phyloP scores from a whole-genome alignment of 2,888 invertebrate species.

The Drosophila nigritarsus region DNA sequence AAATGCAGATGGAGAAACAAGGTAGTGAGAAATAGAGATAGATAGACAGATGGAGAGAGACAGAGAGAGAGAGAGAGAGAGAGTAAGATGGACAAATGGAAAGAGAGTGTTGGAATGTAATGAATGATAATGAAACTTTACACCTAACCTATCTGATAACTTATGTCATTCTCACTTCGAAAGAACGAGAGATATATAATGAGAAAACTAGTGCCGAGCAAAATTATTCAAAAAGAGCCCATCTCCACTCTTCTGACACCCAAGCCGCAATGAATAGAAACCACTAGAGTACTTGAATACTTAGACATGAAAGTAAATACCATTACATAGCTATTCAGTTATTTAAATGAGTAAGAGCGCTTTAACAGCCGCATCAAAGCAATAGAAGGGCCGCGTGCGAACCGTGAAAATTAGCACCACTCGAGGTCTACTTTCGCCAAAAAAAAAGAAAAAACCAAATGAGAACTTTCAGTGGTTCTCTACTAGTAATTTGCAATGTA shows the following conservation, averaged over 20 bases:
- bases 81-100: not conserved
- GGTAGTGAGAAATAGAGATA: not conserved
- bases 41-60: not conserved
- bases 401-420: conserved; percentile 25
- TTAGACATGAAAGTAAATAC: conserved; percentile 15
- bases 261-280: conserved; percentile 14
- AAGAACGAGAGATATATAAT: not conserved
- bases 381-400: conserved; percentile 22
- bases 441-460: conserved; percentile 11
- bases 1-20: not conserved
- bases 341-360: conserved; percentile 42
- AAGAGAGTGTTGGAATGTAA: not conserved
- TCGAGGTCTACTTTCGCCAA: conserved; percentile 4
- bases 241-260: not conserved
- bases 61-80: not conserved
- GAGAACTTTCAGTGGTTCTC: conserved; percentile 34
- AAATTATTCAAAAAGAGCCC: conserved; percentile 1
- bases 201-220: not conserved
- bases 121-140: not conserved
- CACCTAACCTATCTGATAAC: not conserved
- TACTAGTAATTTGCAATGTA: conserved; percentile 40
- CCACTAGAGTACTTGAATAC: conserved; percentile 14
- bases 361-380: conserved; percentile 50
- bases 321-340: conserved; percentile 29
- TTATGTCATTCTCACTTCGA: not conserved